These are phyloP conservation scores for Parasteatoda tepidariorum DNA, from an alignment of 1,140 invertebrate species.

Conservation along the genomic window DNA sequence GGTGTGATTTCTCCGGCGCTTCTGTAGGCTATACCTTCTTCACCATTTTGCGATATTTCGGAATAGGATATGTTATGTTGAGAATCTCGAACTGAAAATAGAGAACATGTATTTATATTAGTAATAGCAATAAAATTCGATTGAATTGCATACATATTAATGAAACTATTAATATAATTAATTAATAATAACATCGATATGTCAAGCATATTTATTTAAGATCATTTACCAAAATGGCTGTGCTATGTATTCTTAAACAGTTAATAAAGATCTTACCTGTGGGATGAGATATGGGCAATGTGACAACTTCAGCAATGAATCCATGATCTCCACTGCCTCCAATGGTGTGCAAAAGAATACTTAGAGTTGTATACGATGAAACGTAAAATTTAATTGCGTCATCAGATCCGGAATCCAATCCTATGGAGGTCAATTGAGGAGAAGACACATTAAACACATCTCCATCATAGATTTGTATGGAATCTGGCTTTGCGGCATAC, in stretches of 20 bases:
- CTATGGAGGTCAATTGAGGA: conserved; percentile 49
- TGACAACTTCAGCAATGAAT: conserved; percentile 97
- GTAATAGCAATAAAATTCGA: neutral
- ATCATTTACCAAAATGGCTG: too few species aligned
- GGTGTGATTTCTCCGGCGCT: conserved; percentile 97
- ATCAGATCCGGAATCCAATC: conserved; percentile 36
- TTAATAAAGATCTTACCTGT: conserved; percentile 50
- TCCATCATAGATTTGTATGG: conserved; percentile 89
- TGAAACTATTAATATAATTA: too few species aligned
- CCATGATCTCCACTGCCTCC: conserved; percentile 93
- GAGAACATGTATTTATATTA: too few species aligned
- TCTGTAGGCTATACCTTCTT: conserved; percentile 87
- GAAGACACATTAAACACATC: conserved; percentile 83
- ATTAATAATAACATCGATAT: too few species aligned
- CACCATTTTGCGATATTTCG: conserved; percentile 83
- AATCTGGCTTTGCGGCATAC: conserved; percentile 83
- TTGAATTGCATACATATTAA: neutral
- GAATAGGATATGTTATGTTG: conserved; percentile 92
- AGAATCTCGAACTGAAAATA: conserved; percentile 83
- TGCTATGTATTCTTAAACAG: too few species aligned
- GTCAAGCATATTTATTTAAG: too few species aligned
- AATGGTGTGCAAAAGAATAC: conserved; percentile 92
- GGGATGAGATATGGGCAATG: conserved; percentile 82
- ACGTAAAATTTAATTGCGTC: conserved; percentile 52
- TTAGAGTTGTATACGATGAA: conserved; percentile 75